phyloP scores from a whole-genome alignment of 1,140 invertebrate species.

The Musca vetustissima region DNA sequence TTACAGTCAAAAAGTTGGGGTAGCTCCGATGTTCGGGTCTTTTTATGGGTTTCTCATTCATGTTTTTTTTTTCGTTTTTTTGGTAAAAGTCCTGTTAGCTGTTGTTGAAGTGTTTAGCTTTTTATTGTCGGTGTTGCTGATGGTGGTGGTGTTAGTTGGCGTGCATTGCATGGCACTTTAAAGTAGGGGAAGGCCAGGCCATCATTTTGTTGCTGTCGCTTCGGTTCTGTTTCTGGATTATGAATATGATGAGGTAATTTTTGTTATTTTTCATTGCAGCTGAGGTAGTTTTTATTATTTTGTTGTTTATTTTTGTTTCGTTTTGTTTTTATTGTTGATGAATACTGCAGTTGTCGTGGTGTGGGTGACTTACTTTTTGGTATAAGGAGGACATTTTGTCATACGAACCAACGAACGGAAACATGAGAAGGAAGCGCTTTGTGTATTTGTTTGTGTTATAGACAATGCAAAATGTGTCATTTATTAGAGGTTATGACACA shows the following conservation, averaged over 20 bases:
- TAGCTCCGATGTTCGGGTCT: constrained; percentile 11
- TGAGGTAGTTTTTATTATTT: constrained; percentile 17
- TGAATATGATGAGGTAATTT: constrained; percentile 4
- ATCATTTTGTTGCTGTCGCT: constrained; percentile 2
- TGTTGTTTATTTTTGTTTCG: neutral
- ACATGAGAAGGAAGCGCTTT: no score
- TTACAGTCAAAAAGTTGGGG: constrained; percentile 24
- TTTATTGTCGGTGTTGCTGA: no score
- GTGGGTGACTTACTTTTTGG: no score
- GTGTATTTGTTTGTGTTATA: neutral
- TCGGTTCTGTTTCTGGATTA: neutral
- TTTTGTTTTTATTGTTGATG: constrained; percentile 8
- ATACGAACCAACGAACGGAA: no score
- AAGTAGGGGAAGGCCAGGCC: constrained; percentile 23
- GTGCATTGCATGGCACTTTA: neutral
- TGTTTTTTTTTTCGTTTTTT: neutral
- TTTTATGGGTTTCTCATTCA: neutral
- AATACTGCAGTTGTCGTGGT: neutral
- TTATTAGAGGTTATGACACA: constrained; percentile 24
- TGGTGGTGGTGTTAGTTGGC: neutral
- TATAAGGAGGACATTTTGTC: no score
- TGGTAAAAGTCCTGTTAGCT: constrained; percentile 7
- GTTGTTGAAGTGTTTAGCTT: no score
- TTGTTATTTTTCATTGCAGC: no score
- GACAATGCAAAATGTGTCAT: constrained; percentile 19